These are phyloP conservation scores for Sebastolobus alascanus DNA, from an alignment of 2,797 vertebrate genomes.

Conservation along the genomic window DNA sequence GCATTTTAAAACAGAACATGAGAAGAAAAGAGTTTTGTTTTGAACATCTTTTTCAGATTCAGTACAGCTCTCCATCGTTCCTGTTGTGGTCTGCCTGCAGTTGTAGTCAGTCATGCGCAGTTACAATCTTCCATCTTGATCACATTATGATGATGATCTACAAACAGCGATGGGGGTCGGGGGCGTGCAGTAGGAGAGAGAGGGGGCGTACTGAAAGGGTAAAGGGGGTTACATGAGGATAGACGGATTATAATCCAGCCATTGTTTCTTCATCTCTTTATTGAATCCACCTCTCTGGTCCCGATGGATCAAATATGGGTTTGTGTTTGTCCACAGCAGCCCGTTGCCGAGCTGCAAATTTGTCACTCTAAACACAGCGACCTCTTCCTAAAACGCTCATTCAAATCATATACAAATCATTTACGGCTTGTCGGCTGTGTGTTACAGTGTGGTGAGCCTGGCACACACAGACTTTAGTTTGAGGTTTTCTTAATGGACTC, in stretches of 20 bases:
- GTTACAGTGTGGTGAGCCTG: background rate
- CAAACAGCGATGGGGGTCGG: conserved; percentile 17
- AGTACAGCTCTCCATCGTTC: background rate
- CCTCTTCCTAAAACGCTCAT: conserved; percentile 6
- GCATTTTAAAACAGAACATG: background rate
- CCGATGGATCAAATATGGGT: conserved; percentile 22
- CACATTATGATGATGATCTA: conserved; percentile 51
- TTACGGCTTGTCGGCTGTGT: conserved; percentile 12
- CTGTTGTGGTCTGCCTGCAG: background rate
- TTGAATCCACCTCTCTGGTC: conserved; percentile 27
- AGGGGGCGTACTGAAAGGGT: background rate
- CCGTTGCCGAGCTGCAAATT: conserved; percentile 21
- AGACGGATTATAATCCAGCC: conserved; percentile 46
- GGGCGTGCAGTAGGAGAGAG: background rate
- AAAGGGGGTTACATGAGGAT: conserved; percentile 53
- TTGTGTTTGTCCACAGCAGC: conserved; percentile 40
- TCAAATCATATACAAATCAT: conserved; percentile 2
- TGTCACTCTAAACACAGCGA: conserved; percentile 12
- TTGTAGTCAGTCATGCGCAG: background rate
- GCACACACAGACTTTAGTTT: conserved; percentile 5
- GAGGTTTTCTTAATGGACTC: conserved; percentile 5
- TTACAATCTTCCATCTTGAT: conserved; percentile 60
- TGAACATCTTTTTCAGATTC: background rate
- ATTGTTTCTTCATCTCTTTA: conserved; percentile 49
- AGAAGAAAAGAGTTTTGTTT: background rate